Conservation (phyloP, 2,113 vertebrate genomes). For the Eudorcas thomsonii region DNA sequence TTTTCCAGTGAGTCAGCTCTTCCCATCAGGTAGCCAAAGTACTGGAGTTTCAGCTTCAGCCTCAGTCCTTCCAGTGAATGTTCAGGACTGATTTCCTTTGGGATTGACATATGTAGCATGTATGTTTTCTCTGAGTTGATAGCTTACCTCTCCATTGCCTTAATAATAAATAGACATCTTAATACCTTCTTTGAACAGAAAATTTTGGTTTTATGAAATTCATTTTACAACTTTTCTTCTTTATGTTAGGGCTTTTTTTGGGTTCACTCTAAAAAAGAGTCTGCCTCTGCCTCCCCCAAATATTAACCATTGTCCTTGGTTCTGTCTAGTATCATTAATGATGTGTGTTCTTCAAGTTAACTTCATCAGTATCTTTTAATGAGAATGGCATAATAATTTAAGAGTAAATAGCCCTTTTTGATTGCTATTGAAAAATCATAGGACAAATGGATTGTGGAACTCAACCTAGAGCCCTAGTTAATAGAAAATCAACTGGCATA, state of each 20-base stretch:
- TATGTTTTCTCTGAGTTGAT: not conserved
- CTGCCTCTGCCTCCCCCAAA: not conserved
- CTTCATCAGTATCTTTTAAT: not conserved
- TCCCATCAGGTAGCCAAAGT: not conserved
- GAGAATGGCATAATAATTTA: not conserved
- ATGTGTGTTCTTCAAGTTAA: not conserved
- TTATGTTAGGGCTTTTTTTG: not conserved
- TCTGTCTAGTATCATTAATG: not conserved
- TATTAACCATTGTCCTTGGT: not conserved
- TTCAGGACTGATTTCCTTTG: not conserved
- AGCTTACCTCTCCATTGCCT: not conserved
- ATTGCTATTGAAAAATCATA: not conserved
- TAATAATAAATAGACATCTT: not conserved
- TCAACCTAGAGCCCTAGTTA: not conserved
- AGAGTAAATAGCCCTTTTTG: not conserved
- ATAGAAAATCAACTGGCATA: not conserved
- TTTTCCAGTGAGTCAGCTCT: not conserved
- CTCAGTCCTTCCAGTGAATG: not conserved
- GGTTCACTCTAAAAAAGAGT: not conserved
- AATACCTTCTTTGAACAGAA: not conserved
- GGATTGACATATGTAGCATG: not conserved
- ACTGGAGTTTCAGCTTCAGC: not conserved
- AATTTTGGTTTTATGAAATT: not conserved
- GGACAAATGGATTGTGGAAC: not conserved
- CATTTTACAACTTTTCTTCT: not conserved